These are phyloP conservation scores for Taenioides sp. DNA, from an alignment of 2,797 vertebrate genomes.

Conservation along the genomic window DNA sequence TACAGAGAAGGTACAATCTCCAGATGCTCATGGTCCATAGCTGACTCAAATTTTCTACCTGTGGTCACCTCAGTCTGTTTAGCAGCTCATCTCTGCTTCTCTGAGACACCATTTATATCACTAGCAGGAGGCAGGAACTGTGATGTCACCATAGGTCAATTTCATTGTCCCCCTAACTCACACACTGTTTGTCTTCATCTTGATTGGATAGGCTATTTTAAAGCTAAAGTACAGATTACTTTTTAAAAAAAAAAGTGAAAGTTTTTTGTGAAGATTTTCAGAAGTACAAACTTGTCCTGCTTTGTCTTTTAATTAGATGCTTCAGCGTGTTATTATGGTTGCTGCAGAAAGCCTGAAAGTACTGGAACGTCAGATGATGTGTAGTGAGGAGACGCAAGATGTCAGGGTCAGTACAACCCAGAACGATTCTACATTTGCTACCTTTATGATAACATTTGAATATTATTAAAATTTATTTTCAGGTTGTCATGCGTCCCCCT, in stretches of 20 bases:
- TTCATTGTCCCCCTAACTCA: neutral
- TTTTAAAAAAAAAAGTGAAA: neutral
- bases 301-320: constrained; percentile 74
- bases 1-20: constrained; percentile 38
- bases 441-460: neutral
- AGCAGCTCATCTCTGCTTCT: constrained; percentile 30
- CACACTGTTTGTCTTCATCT: neutral
- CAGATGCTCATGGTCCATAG: constrained; percentile 56
- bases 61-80: constrained; percentile 36
- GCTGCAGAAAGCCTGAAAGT: constrained; percentile 84
- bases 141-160: constrained; percentile 39
- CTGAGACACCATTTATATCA: constrained; percentile 58
- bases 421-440: neutral
- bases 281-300: neutral
- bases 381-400: constrained; percentile 79
- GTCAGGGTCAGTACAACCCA: constrained; percentile 80
- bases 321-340: constrained; percentile 85
- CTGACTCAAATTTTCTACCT: constrained; percentile 70
- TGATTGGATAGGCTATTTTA: neutral
- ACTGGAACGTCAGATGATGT: constrained; percentile 86
- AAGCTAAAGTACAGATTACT: neutral
- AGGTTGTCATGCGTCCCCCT: constrained; percentile 91
- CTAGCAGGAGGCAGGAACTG: constrained; percentile 47
- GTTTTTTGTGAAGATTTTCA: neutral
- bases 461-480: constrained; percentile 2